Conservation (phyloP, 2,797 vertebrate genomes). For the Lemur catta region DNA sequence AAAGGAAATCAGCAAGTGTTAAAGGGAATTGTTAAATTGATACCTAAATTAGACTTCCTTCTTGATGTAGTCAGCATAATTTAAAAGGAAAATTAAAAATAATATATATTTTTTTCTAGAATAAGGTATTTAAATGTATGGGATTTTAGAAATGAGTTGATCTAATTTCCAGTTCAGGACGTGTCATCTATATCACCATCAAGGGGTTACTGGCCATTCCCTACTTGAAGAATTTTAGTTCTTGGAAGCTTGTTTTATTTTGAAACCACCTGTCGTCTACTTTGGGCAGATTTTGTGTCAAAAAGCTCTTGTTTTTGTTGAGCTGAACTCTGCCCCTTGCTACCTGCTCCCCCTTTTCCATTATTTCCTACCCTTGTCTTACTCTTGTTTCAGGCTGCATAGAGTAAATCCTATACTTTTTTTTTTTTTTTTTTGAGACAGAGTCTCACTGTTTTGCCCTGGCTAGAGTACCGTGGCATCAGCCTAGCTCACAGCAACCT, state of each 20-base stretch:
- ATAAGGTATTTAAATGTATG: not conserved
- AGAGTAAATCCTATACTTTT: not conserved
- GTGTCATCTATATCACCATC: not conserved
- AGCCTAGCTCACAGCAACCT: no score
- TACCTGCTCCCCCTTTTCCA: not conserved
- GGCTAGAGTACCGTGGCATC: no score
- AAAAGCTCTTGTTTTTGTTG: not conserved
- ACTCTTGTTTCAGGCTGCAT: not conserved
- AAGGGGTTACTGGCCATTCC: not conserved
- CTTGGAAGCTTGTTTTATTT: not conserved
- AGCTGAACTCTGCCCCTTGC: not conserved
- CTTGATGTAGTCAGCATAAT: not conserved
- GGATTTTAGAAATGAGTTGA: constrained; percentile 13
- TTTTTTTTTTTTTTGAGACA: not conserved
- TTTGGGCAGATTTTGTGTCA: not conserved
- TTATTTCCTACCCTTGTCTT: not conserved
- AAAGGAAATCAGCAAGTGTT: not conserved
- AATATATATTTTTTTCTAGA: not conserved
- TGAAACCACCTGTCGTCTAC: not conserved
- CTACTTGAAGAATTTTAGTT: not conserved
- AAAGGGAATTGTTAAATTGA: not conserved
- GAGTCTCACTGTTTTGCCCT: no score
- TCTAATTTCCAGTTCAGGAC: not conserved
- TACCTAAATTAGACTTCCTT: not conserved
- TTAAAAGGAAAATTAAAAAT: not conserved